A percentile compares a stretch with the other conserved stretches of the same genome.
Evolutionary conservation across 2,797 vertebrate species (phyloP).

Genomic region (Lagodon rhomboides): DNA sequence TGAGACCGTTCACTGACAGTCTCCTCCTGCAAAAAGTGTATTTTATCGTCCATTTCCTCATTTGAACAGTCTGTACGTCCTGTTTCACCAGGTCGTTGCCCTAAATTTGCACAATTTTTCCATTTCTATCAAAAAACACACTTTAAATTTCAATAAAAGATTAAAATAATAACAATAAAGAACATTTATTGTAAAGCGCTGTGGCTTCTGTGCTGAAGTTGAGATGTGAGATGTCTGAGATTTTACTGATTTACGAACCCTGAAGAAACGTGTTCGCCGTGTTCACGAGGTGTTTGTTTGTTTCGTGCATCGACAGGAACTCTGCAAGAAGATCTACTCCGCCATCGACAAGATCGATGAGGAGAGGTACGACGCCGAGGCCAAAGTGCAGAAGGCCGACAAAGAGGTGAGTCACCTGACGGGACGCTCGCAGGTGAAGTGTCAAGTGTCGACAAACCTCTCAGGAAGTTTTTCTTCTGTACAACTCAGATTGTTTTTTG

Average conservation of each 20-base stretch:
- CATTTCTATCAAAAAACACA: background rate
- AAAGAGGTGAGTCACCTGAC: conserved; percentile 46
- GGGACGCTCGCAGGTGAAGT: background rate
- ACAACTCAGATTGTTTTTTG: no score
- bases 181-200: background rate
- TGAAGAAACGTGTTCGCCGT: background rate
- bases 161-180: background rate
- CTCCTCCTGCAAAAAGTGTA: no score
- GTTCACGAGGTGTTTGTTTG: background rate
- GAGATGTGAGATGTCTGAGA: no score
- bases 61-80: no score
- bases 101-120: background rate
- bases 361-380: conserved; percentile 57
- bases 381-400: conserved; percentile 64
- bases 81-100: background rate
- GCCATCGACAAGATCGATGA: conserved; percentile 70
- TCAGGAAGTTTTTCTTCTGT: no score
- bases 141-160: background rate
- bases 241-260: no score
- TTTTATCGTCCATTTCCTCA: no score
- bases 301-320: conserved; percentile 50
- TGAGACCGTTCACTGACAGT: no score
- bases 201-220: no score
- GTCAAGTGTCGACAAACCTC: no score
- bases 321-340: conserved; percentile 63